phyloP scores from a whole-genome alignment of 2,113 vertebrate genomes.

The Mola mola region DNA sequence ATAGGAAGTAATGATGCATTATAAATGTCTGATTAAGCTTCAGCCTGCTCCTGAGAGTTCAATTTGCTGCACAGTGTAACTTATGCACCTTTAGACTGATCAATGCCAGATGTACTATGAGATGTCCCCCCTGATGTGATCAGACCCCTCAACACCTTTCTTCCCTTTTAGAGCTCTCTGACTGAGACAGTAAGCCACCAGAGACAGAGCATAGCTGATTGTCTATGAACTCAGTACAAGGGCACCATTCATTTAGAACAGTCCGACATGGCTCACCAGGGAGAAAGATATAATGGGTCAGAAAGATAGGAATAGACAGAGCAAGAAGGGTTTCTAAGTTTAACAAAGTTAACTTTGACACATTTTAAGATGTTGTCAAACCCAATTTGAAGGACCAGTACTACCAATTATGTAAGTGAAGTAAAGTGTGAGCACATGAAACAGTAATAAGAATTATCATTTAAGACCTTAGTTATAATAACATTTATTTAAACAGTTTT shows the following conservation, averaged over 20 bases:
- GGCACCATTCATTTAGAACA: slow-evolving; percentile 46
- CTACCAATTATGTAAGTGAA: no score
- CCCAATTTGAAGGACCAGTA: no score
- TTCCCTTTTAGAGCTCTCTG: slow-evolving; percentile 33
- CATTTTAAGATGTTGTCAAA: no score
- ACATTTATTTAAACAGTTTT: no score
- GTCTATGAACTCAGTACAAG: slow-evolving; percentile 46
- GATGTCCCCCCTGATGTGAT: slow-evolving; percentile 36
- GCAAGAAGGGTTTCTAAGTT: not conserved
- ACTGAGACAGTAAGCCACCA: slow-evolving; percentile 51
- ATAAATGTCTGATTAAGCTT: no score
- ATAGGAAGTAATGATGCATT: no score
- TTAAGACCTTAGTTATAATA: no score
- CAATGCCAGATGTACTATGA: slow-evolving; percentile 30
- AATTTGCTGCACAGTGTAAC: slow-evolving; percentile 16
- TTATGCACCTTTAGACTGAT: slow-evolving; percentile 24
- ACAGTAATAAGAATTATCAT: no score
- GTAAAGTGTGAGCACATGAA: no score
- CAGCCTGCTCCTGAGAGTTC: not conserved
- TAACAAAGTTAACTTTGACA: no score
- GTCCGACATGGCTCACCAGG: slow-evolving; percentile 29
- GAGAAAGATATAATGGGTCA: not conserved
- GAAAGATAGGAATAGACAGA: not conserved
- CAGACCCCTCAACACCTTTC: slow-evolving; percentile 8
- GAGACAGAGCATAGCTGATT: slow-evolving; percentile 56